Conservation (phyloP, 2,888 invertebrate genomes). For the Epinotia brunnichana region DNA sequence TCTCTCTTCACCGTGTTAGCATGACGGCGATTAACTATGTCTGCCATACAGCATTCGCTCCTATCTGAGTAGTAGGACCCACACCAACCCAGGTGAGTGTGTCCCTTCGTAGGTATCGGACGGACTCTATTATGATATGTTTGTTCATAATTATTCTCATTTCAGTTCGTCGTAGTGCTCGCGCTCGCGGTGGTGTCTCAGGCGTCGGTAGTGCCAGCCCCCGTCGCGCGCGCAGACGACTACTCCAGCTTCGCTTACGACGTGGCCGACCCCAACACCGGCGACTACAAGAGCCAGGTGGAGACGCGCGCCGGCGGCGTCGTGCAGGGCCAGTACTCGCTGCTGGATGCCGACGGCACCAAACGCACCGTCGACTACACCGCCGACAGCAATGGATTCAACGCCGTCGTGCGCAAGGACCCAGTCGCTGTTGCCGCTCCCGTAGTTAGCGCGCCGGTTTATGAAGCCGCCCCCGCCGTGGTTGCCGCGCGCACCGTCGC, state of each 20-base stretch:
- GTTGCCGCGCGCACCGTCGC: constrained; percentile 52
- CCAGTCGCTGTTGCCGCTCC: constrained; percentile 64
- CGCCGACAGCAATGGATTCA: constrained; percentile 80
- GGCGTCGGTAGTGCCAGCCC: constrained; percentile 64
- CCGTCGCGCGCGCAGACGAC: constrained; percentile 64
- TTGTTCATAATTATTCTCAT: constrained; percentile 44
- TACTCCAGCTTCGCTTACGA: constrained; percentile 79
- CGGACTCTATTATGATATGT: too few relatives aligned
- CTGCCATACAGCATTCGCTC: too few relatives aligned
- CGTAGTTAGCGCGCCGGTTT: constrained; percentile 50
- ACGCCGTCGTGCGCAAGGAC: constrained; percentile 82
- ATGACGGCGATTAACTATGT: too few relatives aligned
- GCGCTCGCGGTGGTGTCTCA: constrained; percentile 66
- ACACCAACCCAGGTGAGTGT: too few relatives aligned
- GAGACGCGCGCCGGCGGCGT: constrained; percentile 78
- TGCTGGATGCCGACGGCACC: constrained; percentile 81
- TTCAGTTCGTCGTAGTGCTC: constrained; percentile 70
- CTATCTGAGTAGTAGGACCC: too few relatives aligned
- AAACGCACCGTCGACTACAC: constrained; percentile 82
- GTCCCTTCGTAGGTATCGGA: too few relatives aligned
- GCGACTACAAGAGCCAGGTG: constrained; percentile 82
- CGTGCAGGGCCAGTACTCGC: constrained; percentile 81
- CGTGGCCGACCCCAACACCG: constrained; percentile 82
- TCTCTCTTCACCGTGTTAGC: too few relatives aligned
- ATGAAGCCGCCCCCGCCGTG: constrained; percentile 42